Conservation (phyloP, 2,797 vertebrate species). For the Buceros bicornis region DNA sequence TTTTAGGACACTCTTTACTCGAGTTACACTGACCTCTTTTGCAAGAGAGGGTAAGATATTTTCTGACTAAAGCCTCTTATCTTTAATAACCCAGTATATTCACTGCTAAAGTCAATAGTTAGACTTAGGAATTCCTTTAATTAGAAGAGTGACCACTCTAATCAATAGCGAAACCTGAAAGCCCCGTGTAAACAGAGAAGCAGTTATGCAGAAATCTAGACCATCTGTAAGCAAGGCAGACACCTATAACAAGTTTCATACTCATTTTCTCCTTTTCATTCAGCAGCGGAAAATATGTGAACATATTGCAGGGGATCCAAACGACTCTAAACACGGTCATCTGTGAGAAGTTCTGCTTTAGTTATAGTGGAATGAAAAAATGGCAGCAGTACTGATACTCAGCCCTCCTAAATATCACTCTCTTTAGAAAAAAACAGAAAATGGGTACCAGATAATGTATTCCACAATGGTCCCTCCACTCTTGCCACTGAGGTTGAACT, state of each 20-base stretch:
- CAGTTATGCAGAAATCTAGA: conserved; percentile 3
- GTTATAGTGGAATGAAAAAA: background rate
- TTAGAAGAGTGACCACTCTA: conserved; percentile 10
- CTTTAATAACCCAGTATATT: conserved; percentile 6
- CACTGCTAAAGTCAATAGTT: conserved; percentile 1
- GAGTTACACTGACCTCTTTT: conserved; percentile 69
- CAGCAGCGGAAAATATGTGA: conserved; percentile 42
- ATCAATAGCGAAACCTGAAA: conserved; percentile 40
- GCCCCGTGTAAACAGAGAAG: background rate
- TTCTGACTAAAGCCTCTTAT: conserved; percentile 58
- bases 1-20: conserved; percentile 61
- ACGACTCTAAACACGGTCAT: background rate
- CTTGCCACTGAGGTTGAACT: background rate
- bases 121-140: conserved; percentile 45
- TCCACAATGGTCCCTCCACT: background rate
- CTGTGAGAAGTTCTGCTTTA: background rate
- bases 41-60: background rate
- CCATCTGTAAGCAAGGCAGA: background rate
- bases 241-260: background rate
- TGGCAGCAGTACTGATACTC: background rate
- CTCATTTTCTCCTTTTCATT: conserved; percentile 22
- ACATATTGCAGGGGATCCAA: background rate
- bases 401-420: background rate
- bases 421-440: background rate
- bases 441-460: background rate